phyloP scores from a whole-genome alignment of 2,888 invertebrate genomes.

The Lepidochitona cinerea region DNA sequence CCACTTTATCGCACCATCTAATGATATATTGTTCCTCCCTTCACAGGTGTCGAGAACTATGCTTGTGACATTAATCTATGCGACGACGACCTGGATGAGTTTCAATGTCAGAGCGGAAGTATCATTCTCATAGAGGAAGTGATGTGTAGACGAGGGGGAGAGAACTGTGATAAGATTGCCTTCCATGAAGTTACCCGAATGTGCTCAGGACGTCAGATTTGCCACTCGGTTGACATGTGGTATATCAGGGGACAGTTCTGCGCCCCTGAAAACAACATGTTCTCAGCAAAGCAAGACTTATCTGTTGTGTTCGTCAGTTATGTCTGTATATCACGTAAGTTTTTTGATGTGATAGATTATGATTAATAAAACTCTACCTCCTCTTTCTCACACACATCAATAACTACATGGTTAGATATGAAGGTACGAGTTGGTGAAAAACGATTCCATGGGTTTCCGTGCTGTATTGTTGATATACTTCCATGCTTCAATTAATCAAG shows the following conservation, averaged over 20 bases:
- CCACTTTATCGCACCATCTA: too few relatives aligned
- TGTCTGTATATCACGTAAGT: slow-evolving; percentile 1
- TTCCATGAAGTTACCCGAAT: not conserved
- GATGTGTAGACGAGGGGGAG: not conserved
- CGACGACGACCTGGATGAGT: not conserved
- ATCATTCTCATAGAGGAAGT: slow-evolving; percentile 7
- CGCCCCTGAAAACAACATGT: not conserved
- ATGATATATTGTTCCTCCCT: too few relatives aligned
- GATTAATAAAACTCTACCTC: too few relatives aligned
- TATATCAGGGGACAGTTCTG: not conserved
- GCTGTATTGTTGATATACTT: not conserved
- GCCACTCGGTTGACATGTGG: not conserved
- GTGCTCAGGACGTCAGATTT: not conserved
- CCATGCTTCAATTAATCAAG: too few relatives aligned
- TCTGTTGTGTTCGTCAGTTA: slow-evolving; percentile 5
- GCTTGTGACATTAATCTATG: not conserved
- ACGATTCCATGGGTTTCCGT: not conserved
- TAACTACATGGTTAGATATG: too few relatives aligned
- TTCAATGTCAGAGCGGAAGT: not conserved
- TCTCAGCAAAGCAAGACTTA: not conserved
- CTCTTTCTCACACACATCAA: too few relatives aligned
- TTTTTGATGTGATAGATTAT: too few relatives aligned
- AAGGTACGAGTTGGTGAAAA: too few relatives aligned
- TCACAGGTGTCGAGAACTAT: not conserved
- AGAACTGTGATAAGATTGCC: not conserved